phyloP scores from a whole-genome alignment of 1,140 invertebrate genomes.

The Drosophila rufa region DNA sequence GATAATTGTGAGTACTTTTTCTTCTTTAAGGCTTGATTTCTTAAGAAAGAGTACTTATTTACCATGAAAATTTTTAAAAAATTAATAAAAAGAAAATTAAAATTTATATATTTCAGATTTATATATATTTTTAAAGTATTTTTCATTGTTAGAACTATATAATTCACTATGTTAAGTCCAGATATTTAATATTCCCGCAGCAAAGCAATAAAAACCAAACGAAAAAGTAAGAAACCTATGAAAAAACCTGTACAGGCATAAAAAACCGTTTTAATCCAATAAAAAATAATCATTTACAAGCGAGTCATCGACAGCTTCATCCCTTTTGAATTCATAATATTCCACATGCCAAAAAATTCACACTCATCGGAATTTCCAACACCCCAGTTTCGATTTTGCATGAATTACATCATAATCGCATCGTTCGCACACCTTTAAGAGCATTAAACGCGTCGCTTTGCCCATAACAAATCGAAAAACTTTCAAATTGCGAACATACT shows the following conservation, averaged over 20 bases:
- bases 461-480: slow-evolving; percentile 54
- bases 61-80: no score
- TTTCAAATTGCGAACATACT: slow-evolving; percentile 53
- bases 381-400: slow-evolving; percentile 25
- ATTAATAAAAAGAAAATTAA: no score
- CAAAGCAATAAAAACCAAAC: no score
- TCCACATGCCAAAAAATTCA: slow-evolving; percentile 8
- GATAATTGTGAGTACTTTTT: not conserved
- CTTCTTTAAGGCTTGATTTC: no score
- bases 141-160: not conserved
- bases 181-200: not conserved
- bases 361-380: slow-evolving; percentile 29
- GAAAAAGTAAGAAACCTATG: not conserved
- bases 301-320: not conserved
- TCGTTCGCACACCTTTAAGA: slow-evolving; percentile 48
- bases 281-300: not conserved
- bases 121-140: no score
- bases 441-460: slow-evolving; percentile 44
- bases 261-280: not conserved
- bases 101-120: no score
- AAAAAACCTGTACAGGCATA: not conserved
- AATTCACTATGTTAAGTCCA: not conserved
- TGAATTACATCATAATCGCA: slow-evolving; percentile 56
- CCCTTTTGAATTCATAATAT: slow-evolving; percentile 28
- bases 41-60: no score